Evolutionary conservation across 2,888 invertebrate species (phyloP).

Genomic region (Pandemis heparana): DNA sequence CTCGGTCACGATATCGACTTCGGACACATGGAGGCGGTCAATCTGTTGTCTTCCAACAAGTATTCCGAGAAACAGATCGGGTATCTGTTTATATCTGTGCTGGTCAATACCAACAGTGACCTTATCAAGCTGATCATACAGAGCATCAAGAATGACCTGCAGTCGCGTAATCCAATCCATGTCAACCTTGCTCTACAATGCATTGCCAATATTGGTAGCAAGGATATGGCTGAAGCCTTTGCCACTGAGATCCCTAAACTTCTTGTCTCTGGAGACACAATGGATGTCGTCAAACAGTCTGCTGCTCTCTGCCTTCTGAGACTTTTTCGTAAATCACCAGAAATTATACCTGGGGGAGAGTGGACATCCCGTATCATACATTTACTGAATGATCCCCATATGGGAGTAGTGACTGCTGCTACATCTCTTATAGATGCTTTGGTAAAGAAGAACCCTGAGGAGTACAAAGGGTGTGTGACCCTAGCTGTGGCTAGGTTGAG

Average conservation of each 20-base stretch:
- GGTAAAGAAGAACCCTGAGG: slow-evolving; percentile 99
- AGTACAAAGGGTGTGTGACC: slow-evolving; percentile 99
- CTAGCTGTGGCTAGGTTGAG: slow-evolving; percentile 98
- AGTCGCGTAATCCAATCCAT: slow-evolving; percentile 98
- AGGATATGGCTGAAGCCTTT: slow-evolving; percentile 99
- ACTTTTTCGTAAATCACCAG: slow-evolving; percentile 97
- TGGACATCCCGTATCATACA: slow-evolving; percentile 99
- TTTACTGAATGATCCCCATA: slow-evolving; percentile 98
- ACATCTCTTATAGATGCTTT: slow-evolving; percentile 99
- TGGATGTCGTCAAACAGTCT: slow-evolving; percentile 99
- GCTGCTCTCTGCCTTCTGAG: slow-evolving; percentile 98
- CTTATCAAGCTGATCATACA: slow-evolving; percentile 99
- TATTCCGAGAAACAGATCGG: slow-evolving; percentile 99
- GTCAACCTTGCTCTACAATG: slow-evolving; percentile 99
- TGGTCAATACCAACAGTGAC: slow-evolving; percentile 99
- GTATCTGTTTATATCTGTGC: slow-evolving; percentile 99
- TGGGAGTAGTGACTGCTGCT: slow-evolving; percentile 99
- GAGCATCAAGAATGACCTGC: slow-evolving; percentile 99
- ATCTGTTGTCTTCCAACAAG: slow-evolving; percentile 99
- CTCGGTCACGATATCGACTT: slow-evolving; percentile 99
- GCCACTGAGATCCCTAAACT: slow-evolving; percentile 99
- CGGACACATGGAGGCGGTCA: slow-evolving; percentile 99
- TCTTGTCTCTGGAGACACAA: slow-evolving; percentile 99
- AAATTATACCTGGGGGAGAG: slow-evolving; percentile 98
- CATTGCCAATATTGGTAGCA: slow-evolving; percentile 99